Conservation (phyloP, 2,113 vertebrate species). For the Hydrolagus affinis region DNA sequence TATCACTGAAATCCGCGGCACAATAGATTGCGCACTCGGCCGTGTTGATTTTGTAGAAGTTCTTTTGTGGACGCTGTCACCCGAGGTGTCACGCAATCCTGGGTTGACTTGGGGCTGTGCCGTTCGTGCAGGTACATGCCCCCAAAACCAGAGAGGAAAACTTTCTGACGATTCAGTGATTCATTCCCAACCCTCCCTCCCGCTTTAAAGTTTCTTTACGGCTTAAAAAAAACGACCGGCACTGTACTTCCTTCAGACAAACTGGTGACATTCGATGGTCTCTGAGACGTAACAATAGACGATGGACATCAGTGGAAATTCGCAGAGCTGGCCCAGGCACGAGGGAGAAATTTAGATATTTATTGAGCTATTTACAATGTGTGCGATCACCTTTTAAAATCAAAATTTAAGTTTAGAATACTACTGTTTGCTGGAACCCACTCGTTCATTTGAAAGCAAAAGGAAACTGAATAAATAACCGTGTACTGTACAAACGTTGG, state of each 20-base stretch:
- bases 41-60: slow-evolving; percentile 2
- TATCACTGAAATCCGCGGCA: slow-evolving; percentile 9
- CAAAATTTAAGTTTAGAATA: not conserved
- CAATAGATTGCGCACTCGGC: not conserved
- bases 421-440: not conserved
- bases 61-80: not conserved
- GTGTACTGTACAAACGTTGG: not conserved
- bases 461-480: slow-evolving; percentile 3
- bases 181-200: not conserved
- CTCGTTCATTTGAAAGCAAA: not conserved
- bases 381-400: not conserved
- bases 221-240: not conserved
- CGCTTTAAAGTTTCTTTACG: not conserved
- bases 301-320: not conserved
- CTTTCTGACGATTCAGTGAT: not conserved
- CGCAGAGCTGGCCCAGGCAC: not conserved
- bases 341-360: too few relatives aligned
- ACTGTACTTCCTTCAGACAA: not conserved
- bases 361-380: too few relatives aligned
- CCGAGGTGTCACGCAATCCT: not conserved
- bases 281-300: not conserved
- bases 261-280: too few relatives aligned
- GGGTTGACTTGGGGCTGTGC: not conserved
- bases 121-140: not conserved
- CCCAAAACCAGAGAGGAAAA: not conserved